phyloP scores from a whole-genome alignment of 30 jellyfish, hydroid and myxozoan species.

The Hydra vulgaris region DNA sequence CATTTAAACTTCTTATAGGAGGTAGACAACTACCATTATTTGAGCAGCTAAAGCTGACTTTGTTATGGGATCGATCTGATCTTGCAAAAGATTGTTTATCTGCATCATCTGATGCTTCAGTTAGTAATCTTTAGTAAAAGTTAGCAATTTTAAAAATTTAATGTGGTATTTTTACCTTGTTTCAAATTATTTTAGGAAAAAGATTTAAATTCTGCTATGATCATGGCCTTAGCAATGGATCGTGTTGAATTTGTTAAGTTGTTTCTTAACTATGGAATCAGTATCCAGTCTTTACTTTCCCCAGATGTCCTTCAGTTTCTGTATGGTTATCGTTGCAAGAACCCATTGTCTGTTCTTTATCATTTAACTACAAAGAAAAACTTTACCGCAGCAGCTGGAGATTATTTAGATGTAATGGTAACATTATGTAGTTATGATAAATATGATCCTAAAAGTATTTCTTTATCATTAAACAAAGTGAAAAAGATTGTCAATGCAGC shows the following conservation, averaged over 20 bases:
- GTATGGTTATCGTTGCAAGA: conserved; percentile 30
- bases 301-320: conserved; percentile 41
- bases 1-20: background rate
- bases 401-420: background rate
- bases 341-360: background rate
- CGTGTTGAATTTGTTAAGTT: conserved; percentile 81
- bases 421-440: conserved; percentile 13
- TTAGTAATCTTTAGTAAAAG: too few relatives aligned
- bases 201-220: conserved; percentile 50
- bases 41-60: conserved; percentile 66
- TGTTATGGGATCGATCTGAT: conserved; percentile 89
- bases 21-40: conserved; percentile 60
- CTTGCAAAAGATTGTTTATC: conserved; percentile 28
- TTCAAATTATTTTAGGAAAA: conserved; percentile 7
- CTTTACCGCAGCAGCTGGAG: background rate
- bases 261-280: conserved; percentile 62
- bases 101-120: too few relatives aligned
- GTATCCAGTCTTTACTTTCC: conserved; percentile 36
- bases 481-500: background rate
- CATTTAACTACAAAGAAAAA: background rate
- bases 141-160: too few relatives aligned
- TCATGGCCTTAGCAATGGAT: conserved; percentile 61
- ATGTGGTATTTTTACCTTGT: too few relatives aligned
- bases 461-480: background rate
- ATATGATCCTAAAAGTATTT: background rate